Percentiles rank a stretch among this genome's conserved stretches.
Conservation (phyloP, 2,888 invertebrate species). For the Pardosa pseudoannulata region DNA sequence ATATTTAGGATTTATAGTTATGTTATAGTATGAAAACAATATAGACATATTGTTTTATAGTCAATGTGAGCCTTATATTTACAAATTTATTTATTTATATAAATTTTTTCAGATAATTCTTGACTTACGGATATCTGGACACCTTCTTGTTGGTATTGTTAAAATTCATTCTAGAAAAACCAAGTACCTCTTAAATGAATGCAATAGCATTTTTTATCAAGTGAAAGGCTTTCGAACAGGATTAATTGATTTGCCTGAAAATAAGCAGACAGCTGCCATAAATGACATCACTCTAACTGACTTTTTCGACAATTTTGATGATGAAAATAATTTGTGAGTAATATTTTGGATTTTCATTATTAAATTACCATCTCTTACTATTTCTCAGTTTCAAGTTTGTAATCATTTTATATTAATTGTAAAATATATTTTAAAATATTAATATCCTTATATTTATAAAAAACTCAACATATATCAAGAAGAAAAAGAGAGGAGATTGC, state of each 20-base stretch:
- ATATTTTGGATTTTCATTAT: too few species aligned
- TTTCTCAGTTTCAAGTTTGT: too few species aligned
- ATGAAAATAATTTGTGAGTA: constrained; percentile 80
- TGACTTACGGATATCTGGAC: constrained; percentile 98
- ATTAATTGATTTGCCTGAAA: constrained; percentile 97
- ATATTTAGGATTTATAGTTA: too few species aligned
- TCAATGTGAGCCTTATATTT: not conserved
- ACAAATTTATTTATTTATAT: not conserved
- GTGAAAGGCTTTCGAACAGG: constrained; percentile 99
- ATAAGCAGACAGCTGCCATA: constrained; percentile 96
- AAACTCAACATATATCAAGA: too few species aligned
- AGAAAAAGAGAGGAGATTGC: too few species aligned
- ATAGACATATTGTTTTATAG: too few species aligned
- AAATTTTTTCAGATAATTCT: constrained; percentile 91
- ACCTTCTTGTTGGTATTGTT: constrained; percentile 97
- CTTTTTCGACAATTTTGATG: constrained; percentile 90
- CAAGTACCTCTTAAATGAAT: constrained; percentile 97
- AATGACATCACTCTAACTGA: constrained; percentile 99
- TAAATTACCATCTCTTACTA: too few species aligned
- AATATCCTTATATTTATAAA: too few species aligned
- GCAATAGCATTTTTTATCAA: constrained; percentile 99
- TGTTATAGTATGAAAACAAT: too few species aligned
- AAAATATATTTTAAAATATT: too few species aligned
- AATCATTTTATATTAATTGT: too few species aligned
- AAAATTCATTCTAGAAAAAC: constrained; percentile 99